These are phyloP conservation scores for Chrysina gloriosa DNA, from an alignment of 2,888 invertebrate species.

Conservation along the genomic window DNA sequence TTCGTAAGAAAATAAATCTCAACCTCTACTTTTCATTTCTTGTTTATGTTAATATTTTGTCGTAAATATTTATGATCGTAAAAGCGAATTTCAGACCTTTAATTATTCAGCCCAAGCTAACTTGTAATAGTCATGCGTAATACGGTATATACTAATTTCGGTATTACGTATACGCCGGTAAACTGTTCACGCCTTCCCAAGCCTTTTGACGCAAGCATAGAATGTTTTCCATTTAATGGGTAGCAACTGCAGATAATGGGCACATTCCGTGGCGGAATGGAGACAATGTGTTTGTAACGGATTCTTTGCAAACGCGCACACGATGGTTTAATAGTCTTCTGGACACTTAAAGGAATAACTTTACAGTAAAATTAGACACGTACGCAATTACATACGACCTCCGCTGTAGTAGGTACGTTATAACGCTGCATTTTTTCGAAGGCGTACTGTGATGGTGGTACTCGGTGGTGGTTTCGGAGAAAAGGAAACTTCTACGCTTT, in stretches of 20 bases:
- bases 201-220: background rate
- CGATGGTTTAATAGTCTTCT: slow-evolving; percentile 17
- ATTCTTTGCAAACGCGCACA: slow-evolving; percentile 12
- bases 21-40: too few species aligned
- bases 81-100: too few species aligned
- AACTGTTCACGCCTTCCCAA: background rate
- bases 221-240: background rate
- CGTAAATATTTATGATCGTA: too few species aligned
- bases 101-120: too few species aligned
- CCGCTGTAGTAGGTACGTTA: background rate
- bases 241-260: background rate
- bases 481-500: too few species aligned
- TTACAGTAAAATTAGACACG: slow-evolving; percentile 14
- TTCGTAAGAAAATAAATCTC: too few species aligned
- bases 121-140: too few species aligned
- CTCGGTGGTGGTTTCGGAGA: background rate
- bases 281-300: slow-evolving; percentile 28
- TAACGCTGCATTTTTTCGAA: background rate
- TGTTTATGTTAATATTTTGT: too few species aligned
- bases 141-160: too few species aligned
- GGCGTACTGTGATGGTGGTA: background rate
- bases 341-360: slow-evolving; percentile 14
- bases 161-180: too few species aligned
- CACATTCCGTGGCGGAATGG: slow-evolving; percentile 7
- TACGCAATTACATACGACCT: slow-evolving; percentile 11